Evolutionary conservation across 2,797 vertebrate species (phyloP).

Genomic region (Trematomus bernacchii): DNA sequence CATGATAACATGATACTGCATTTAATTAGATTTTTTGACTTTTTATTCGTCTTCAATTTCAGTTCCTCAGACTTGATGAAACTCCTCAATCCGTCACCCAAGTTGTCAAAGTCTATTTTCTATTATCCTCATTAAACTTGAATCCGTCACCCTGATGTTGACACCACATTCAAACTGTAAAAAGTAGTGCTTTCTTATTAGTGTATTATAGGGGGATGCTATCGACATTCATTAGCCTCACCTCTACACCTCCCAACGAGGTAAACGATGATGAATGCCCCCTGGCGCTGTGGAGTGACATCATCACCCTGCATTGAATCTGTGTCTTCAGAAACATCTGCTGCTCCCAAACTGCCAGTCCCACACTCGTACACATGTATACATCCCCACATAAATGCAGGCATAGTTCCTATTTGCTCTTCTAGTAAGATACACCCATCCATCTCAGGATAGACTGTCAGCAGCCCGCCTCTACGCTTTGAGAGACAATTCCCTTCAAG

Average conservation of each 20-base stretch:
- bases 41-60: neutral
- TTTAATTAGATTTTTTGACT: neutral
- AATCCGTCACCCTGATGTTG: slow-evolving; percentile 9
- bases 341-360: slow-evolving; percentile 46
- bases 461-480: slow-evolving; percentile 24
- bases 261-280: slow-evolving; percentile 70
- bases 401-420: neutral
- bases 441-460: neutral
- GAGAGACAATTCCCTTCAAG: slow-evolving; percentile 30
- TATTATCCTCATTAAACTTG: slow-evolving; percentile 2
- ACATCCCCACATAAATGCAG: neutral
- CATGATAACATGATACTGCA: neutral
- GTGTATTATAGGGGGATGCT: slow-evolving; percentile 3
- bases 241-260: slow-evolving; percentile 49
- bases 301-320: slow-evolving; percentile 47
- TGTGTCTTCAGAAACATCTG: slow-evolving; percentile 70
- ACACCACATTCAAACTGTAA: neutral
- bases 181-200: neutral
- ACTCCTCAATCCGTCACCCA: slow-evolving; percentile 23
- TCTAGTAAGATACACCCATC: slow-evolving; percentile 2
- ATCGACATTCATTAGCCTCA: slow-evolving; percentile 51
- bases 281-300: slow-evolving; percentile 48
- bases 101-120: slow-evolving; percentile 8
- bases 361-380: neutral
- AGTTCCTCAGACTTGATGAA: slow-evolving; percentile 8